Conservation (phyloP, 35 echinoderm and acorn worm genomes). For the Holothuria glaberrima region DNA sequence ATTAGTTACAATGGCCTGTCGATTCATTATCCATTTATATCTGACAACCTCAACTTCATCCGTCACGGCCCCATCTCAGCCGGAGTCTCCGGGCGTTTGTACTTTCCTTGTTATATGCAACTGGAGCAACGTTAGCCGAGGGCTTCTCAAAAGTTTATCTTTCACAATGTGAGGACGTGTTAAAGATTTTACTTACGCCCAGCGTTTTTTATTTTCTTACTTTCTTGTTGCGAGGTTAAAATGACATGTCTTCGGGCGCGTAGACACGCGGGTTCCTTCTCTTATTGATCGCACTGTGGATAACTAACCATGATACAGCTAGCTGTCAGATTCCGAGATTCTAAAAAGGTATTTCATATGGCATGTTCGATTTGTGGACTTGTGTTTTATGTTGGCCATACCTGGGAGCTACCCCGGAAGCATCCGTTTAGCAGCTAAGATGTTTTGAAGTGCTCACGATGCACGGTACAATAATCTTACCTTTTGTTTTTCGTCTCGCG, state of each 20-base stretch:
- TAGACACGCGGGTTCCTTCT: conserved; percentile 46
- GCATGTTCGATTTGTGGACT: conserved; percentile 4
- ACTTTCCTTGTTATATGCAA: conserved; percentile 52
- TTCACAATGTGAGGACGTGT: conserved; percentile 46
- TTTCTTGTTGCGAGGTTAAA: conserved; percentile 35
- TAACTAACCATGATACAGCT: conserved; percentile 45
- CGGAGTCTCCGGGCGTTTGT: conserved; percentile 40
- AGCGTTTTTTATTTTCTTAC: conserved; percentile 16
- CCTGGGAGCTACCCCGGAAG: conserved; percentile 30
- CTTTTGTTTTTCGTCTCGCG: conserved; percentile 27
- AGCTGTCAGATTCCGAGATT: conserved; percentile 24
- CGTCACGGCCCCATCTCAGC: conserved; percentile 8
- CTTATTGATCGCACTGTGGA: conserved; percentile 22
- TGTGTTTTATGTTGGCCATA: conserved; percentile 36
- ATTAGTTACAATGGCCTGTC: no score
- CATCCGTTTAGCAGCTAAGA: conserved; percentile 17
- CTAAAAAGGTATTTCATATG: conserved; percentile 40
- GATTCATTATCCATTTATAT: no score
- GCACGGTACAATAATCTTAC: conserved; percentile 31
- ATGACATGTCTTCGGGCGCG: conserved; percentile 36
- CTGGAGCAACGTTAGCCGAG: conserved; percentile 43
- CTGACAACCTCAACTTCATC: no score
- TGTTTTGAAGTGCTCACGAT: conserved; percentile 38
- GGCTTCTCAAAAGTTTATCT: conserved; percentile 58
- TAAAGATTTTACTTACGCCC: conserved; percentile 53